Conservation (phyloP, 1,140 invertebrate genomes). For the Caenorhabditis remanei region DNA sequence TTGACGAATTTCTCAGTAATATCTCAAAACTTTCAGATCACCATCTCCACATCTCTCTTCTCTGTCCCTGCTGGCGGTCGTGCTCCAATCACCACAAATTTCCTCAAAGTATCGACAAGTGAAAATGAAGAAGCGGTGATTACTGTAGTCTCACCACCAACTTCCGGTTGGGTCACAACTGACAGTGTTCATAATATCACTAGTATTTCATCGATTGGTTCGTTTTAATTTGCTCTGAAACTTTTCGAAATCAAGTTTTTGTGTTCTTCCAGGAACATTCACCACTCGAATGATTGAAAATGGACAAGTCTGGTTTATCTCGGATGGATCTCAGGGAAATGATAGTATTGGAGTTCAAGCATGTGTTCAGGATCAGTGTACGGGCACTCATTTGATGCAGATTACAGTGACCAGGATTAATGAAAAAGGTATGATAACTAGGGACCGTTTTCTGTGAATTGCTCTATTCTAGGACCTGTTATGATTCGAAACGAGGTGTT, state of each 20-base stretch:
- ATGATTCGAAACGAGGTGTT: slow-evolving; percentile 70
- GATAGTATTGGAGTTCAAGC: slow-evolving; percentile 39
- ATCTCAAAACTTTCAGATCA: background rate
- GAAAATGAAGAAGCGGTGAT: slow-evolving; percentile 49
- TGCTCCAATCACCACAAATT: slow-evolving; percentile 18
- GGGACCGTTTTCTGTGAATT: background rate
- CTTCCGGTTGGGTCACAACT: slow-evolving; percentile 57
- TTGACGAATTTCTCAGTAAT: background rate
- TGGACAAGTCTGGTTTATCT: slow-evolving; percentile 38
- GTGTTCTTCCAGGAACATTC: slow-evolving; percentile 18
- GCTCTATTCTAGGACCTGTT: slow-evolving; percentile 63
- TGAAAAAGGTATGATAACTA: slow-evolving; percentile 46
- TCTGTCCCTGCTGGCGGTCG: slow-evolving; percentile 15
- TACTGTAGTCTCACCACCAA: slow-evolving; percentile 55
- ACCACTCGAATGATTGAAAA: slow-evolving; percentile 42
- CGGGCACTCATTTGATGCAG: slow-evolving; percentile 38
- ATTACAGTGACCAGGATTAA: slow-evolving; percentile 47
- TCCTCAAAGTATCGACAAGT: slow-evolving; percentile 30
- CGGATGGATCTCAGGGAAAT: slow-evolving; percentile 35
- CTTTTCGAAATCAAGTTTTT: background rate
- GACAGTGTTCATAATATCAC: slow-evolving; percentile 36
- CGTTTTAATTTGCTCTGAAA: background rate
- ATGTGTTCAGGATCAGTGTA: slow-evolving; percentile 47
- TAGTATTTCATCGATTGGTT: slow-evolving; percentile 45
- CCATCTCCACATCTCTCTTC: slow-evolving; percentile 21